Evolutionary conservation across 30 jellyfish, hydroid and myxozoan species (phyloP).

Genomic region (Phacellophora camtschatica): DNA sequence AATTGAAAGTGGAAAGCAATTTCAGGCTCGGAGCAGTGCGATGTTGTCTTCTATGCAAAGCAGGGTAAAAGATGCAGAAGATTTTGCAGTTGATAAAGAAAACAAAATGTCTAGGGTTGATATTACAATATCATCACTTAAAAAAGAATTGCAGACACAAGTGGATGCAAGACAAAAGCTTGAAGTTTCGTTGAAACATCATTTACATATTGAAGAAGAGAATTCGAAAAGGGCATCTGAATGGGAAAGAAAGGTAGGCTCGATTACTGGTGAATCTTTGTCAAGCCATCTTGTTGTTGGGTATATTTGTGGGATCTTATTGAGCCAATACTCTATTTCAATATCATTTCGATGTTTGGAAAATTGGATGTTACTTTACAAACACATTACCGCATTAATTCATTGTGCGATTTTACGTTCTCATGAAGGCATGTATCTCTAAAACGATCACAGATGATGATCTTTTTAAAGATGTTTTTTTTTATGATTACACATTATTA

Average conservation of each 20-base stretch:
- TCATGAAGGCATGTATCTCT: too few relatives aligned
- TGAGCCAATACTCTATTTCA: too few relatives aligned
- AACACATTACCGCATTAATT: too few relatives aligned
- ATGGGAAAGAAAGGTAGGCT: slow-evolving; percentile 71
- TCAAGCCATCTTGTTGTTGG: too few relatives aligned
- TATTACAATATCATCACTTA: slow-evolving; percentile 49
- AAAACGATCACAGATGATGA: too few relatives aligned
- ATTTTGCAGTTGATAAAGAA: slow-evolving; percentile 55
- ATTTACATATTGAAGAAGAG: slow-evolving; percentile 67
- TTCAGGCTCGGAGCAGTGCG: slow-evolving; percentile 71
- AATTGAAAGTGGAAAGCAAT: slow-evolving; percentile 59
- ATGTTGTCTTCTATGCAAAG: slow-evolving; percentile 49
- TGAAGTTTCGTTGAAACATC: slow-evolving; percentile 67
- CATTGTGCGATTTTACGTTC: too few relatives aligned
- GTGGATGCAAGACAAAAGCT: slow-evolving; percentile 59
- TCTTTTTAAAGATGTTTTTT: too few relatives aligned
- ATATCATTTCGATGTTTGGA: too few relatives aligned
- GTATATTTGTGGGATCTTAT: too few relatives aligned
- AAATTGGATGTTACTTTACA: too few relatives aligned
- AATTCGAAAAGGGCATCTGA: slow-evolving; percentile 49
- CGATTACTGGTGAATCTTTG: too few relatives aligned
- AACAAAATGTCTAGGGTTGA: slow-evolving; percentile 64
- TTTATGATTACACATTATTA: too few relatives aligned
- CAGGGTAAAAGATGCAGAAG: slow-evolving; percentile 86
- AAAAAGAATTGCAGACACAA: slow-evolving; percentile 60